Evolutionary conservation across 2,113 vertebrate genomes (phyloP).

Genomic region (Serinus canaria): DNA sequence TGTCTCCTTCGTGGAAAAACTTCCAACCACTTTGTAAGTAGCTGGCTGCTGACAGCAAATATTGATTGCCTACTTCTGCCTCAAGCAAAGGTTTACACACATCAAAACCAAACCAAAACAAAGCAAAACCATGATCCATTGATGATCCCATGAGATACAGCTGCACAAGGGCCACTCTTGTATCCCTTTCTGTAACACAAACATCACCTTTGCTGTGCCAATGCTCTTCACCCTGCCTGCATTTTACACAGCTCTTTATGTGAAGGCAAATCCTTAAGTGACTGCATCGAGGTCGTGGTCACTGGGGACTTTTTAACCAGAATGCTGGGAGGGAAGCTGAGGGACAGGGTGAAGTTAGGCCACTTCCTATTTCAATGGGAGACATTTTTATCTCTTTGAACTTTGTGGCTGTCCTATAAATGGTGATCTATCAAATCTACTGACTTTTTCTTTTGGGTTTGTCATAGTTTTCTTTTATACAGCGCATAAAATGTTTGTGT

Average conservation of each 20-base stretch:
- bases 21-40: background rate
- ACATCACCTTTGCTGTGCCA: background rate
- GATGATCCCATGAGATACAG: background rate
- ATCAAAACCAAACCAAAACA: conserved; percentile 13
- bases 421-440: background rate
- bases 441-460: background rate
- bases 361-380: background rate
- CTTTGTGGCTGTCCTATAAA: background rate
- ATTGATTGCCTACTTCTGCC: conserved; percentile 18
- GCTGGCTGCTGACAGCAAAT: background rate
- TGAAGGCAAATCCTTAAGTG: background rate
- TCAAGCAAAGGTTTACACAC: background rate
- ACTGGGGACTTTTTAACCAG: background rate
- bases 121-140: background rate
- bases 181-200: background rate
- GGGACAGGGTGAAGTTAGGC: background rate
- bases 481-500: background rate
- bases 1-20: background rate
- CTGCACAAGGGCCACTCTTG: background rate
- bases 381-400: background rate
- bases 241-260: background rate
- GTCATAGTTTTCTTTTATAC: background rate
- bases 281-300: background rate
- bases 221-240: background rate
- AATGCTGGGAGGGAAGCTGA: background rate